A percentile compares a stretch with the other conserved stretches of the same genome.
Conservation (phyloP, 64 coral and sea anemone genomes). For the Cladopsammia gracilis region DNA sequence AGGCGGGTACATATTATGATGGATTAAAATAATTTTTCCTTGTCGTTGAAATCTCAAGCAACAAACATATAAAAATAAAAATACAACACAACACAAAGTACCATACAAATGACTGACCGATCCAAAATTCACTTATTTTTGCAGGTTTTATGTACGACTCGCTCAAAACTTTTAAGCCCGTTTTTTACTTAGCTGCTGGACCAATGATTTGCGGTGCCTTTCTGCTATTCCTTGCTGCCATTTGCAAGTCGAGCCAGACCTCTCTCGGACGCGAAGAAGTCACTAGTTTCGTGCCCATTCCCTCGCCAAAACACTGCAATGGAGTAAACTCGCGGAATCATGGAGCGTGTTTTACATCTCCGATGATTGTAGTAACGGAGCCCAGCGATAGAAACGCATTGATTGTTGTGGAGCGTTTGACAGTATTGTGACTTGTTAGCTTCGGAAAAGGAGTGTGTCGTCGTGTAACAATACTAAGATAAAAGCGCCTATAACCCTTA, state of each 20-base stretch:
- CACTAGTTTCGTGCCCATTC: neutral
- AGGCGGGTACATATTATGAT: no score
- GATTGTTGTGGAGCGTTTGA: conserved; percentile 26
- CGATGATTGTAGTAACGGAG: neutral
- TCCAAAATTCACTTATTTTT: neutral
- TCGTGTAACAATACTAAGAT: no score
- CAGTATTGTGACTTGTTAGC: neutral
- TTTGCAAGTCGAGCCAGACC: neutral
- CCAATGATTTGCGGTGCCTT: conserved; percentile 83
- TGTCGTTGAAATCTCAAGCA: no score
- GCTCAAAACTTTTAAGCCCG: conserved; percentile 72
- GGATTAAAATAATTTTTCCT: no score
- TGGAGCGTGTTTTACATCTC: neutral
- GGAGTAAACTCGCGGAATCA: neutral
- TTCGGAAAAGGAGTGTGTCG: neutral
- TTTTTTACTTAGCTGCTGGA: conserved; percentile 86
- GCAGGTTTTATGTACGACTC: conserved; percentile 84
- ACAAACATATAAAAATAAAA: no score
- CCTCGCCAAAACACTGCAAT: neutral
- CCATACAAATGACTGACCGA: no score
- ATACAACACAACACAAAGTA: no score
- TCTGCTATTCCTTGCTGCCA: conserved; percentile 38
- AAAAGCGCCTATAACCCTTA: no score
- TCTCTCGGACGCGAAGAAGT: conserved; percentile 14
- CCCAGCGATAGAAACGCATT: neutral